These are phyloP conservation scores for Heliconius cydno DNA, from an alignment of 2,888 invertebrate species.

Conservation along the genomic window DNA sequence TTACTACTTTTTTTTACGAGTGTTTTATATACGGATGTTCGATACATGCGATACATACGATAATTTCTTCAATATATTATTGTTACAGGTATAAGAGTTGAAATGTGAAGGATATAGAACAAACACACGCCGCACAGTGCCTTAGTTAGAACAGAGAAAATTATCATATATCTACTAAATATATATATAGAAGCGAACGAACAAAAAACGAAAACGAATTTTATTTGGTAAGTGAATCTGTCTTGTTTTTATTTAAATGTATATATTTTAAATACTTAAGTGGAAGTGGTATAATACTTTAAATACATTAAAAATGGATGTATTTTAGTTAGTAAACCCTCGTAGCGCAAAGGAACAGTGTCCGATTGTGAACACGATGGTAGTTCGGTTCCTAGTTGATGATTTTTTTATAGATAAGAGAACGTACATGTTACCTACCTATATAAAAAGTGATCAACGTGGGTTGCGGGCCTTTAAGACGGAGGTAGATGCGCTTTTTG, in stretches of 20 bases:
- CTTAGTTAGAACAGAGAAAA: slow-evolving; percentile 38
- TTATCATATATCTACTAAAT: slow-evolving; percentile 16
- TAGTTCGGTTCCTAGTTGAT: too few relatives aligned
- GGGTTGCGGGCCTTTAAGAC: too few relatives aligned
- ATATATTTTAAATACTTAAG: background rate
- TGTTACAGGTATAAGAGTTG: slow-evolving; percentile 67
- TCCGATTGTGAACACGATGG: too few relatives aligned
- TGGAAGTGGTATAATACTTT: too few relatives aligned
- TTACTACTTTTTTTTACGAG: too few relatives aligned
- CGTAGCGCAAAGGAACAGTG: too few relatives aligned
- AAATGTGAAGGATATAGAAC: slow-evolving; percentile 63
- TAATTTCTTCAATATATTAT: slow-evolving; percentile 30
- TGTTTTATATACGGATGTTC: too few relatives aligned
- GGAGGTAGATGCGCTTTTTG: too few relatives aligned
- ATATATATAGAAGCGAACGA: slow-evolving; percentile 45
- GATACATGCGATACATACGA: background rate
- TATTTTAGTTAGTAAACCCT: background rate
- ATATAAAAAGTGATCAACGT: too few relatives aligned
- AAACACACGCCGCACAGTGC: slow-evolving; percentile 50
- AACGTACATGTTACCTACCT: too few relatives aligned
- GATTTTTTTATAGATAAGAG: too few relatives aligned
- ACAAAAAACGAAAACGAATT: slow-evolving; percentile 44
- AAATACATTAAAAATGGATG: background rate
- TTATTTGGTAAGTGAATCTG: slow-evolving; percentile 34
- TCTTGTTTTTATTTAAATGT: background rate